A percentile compares a stretch with the other conserved stretches of the same genome.
Conservation (phyloP, 2,797 vertebrate species). For the Naso thynnoides region DNA sequence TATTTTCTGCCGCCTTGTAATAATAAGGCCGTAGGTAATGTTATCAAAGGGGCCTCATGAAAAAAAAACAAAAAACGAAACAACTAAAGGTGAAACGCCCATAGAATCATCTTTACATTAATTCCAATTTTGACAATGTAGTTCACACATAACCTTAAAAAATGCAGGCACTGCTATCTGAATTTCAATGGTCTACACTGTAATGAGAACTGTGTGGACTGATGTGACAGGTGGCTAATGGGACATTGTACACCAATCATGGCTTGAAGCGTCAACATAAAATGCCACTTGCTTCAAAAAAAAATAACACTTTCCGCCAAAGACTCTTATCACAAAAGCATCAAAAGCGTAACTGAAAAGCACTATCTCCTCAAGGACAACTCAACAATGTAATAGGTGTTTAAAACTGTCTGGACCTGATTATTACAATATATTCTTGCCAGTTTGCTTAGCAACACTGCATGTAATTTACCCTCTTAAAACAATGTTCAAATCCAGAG, state of each 20-base stretch:
- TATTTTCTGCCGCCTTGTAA: conserved; percentile 14
- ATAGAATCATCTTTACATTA: conserved; percentile 28
- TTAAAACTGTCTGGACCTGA: conserved; percentile 46
- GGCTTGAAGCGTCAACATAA: conserved; percentile 47
- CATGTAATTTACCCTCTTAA: conserved; percentile 10
- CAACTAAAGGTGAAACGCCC: conserved; percentile 23
- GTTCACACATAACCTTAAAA: neutral
- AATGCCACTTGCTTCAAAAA: conserved; percentile 45
- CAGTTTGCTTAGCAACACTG: conserved; percentile 29
- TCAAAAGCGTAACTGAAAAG: conserved; percentile 49
- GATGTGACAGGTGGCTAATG: conserved; percentile 75
- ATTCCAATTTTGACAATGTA: conserved; percentile 22
- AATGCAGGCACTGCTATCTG: conserved; percentile 13
- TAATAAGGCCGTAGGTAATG: conserved; percentile 41
- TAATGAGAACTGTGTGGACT: conserved; percentile 48
- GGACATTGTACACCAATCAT: conserved; percentile 43
- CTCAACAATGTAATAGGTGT: conserved; percentile 45
- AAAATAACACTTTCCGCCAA: conserved; percentile 51
- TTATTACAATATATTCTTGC: conserved; percentile 31
- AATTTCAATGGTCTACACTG: conserved; percentile 28
- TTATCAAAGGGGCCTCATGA: conserved; percentile 20
- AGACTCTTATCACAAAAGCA: conserved; percentile 45
- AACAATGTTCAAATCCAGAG: conserved; percentile 27
- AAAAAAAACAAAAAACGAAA: conserved; percentile 8
- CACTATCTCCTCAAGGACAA: conserved; percentile 57